These are phyloP conservation scores for Protomyctophum bolini DNA, from an alignment of 2,113 vertebrate genomes.

Conservation along the genomic window DNA sequence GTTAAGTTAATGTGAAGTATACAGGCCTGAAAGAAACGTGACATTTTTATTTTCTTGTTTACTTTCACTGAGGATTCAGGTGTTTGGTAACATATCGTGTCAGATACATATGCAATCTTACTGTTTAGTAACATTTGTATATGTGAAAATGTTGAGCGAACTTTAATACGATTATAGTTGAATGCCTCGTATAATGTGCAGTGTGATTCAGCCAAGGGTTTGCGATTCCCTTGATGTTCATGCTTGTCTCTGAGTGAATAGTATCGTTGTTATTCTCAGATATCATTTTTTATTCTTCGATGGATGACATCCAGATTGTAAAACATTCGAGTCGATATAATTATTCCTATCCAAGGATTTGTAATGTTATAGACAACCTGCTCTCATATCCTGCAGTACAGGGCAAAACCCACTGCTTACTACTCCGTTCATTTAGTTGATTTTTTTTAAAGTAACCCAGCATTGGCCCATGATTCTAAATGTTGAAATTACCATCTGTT, in stretches of 20 bases:
- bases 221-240: conserved; percentile 7
- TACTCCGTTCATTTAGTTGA: background rate
- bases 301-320: conserved; percentile 1
- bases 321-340: background rate
- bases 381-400: conserved; percentile 11
- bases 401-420: background rate
- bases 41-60: conserved; percentile 39
- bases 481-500: conserved; percentile 31
- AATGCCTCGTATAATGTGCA: background rate
- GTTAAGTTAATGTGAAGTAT: conserved; percentile 44
- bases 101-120: conserved; percentile 11
- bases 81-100: conserved; percentile 18
- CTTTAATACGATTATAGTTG: background rate
- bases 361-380: conserved; percentile 18
- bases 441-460: conserved; percentile 8
- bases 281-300: background rate
- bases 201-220: conserved; percentile 1
- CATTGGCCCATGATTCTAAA: conserved; percentile 20
- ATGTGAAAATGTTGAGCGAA: background rate
- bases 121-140: conserved; percentile 16
- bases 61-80: conserved; percentile 38
- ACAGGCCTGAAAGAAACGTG: conserved; percentile 17
- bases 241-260: background rate
- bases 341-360: conserved; percentile 5
- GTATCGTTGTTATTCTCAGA: too few species aligned